phyloP scores from a whole-genome alignment of 64 coral and sea anemone species.

The Orbicella faveolata region DNA sequence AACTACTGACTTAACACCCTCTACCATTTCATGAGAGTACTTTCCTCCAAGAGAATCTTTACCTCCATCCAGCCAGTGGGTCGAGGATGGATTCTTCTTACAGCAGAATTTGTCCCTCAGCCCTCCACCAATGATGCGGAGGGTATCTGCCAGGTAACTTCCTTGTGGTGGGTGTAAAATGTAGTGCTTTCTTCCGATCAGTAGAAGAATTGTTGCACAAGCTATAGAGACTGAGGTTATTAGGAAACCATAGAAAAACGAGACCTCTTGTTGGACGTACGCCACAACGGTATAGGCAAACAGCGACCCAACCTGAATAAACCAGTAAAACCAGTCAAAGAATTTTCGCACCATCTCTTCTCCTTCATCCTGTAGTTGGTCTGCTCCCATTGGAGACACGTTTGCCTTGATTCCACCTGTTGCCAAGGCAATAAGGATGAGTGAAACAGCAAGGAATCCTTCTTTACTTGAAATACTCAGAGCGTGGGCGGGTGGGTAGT shows the following conservation, averaged over 20 bases:
- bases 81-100: background rate
- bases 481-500: background rate
- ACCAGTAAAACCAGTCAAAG: slow-evolving; percentile 82
- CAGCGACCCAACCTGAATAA: slow-evolving; percentile 58
- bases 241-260: slow-evolving; percentile 71
- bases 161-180: slow-evolving; percentile 52
- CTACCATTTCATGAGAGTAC: slow-evolving; percentile 57
- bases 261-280: slow-evolving; percentile 54
- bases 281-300: slow-evolving; percentile 54
- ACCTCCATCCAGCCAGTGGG: slow-evolving; percentile 46
- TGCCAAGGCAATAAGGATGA: slow-evolving; percentile 60
- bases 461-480: slow-evolving; percentile 16
- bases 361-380: slow-evolving; percentile 51
- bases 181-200: slow-evolving; percentile 66
- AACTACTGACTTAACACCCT: slow-evolving; percentile 66
- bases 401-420: slow-evolving; percentile 82
- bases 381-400: slow-evolving; percentile 70
- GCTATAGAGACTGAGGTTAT: slow-evolving; percentile 61
- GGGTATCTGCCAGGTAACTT: slow-evolving; percentile 45
- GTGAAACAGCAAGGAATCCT: slow-evolving; percentile 38
- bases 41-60: slow-evolving; percentile 54
- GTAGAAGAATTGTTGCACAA: slow-evolving; percentile 53
- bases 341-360: slow-evolving; percentile 44
- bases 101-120: slow-evolving; percentile 1
- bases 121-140: slow-evolving; percentile 47